phyloP scores from a whole-genome alignment of 2,113 vertebrate species.

The Pituophis catenifer region DNA sequence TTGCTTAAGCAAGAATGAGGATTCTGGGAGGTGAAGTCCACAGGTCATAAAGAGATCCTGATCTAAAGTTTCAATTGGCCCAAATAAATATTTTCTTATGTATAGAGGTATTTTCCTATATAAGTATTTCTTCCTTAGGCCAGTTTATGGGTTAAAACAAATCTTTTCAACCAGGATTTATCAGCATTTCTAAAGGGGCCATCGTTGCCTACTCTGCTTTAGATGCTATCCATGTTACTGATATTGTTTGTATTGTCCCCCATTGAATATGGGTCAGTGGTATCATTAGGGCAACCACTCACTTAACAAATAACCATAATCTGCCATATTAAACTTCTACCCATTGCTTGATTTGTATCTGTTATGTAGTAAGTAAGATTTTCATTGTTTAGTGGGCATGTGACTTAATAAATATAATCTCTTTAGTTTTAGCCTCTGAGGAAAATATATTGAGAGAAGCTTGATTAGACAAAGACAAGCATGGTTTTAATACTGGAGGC shows the following conservation, averaged over 20 bases:
- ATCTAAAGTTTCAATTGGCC: background rate
- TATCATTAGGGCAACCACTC: constrained; percentile 53
- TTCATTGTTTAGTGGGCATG: background rate
- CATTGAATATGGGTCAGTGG: background rate
- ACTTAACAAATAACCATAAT: constrained; percentile 43
- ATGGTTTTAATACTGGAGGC: background rate
- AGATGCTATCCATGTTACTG: constrained; percentile 57
- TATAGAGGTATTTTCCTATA: background rate
- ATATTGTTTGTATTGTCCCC: constrained; percentile 23
- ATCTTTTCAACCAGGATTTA: background rate
- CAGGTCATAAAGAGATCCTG: background rate
- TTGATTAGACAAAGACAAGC: background rate
- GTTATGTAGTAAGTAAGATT: background rate
- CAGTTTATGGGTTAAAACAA: background rate
- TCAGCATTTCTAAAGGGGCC: background rate
- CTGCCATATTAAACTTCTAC: constrained; percentile 38
- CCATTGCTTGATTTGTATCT: background rate
- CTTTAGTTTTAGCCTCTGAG: background rate
- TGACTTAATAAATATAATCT: background rate
- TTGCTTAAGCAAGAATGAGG: background rate
- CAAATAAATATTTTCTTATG: background rate
- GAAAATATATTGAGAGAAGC: background rate
- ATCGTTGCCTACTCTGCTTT: background rate
- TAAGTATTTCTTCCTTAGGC: background rate
- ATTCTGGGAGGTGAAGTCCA: background rate